These are phyloP conservation scores for Corythucha ciliata DNA, from an alignment of 2,888 invertebrate species.

Conservation along the genomic window DNA sequence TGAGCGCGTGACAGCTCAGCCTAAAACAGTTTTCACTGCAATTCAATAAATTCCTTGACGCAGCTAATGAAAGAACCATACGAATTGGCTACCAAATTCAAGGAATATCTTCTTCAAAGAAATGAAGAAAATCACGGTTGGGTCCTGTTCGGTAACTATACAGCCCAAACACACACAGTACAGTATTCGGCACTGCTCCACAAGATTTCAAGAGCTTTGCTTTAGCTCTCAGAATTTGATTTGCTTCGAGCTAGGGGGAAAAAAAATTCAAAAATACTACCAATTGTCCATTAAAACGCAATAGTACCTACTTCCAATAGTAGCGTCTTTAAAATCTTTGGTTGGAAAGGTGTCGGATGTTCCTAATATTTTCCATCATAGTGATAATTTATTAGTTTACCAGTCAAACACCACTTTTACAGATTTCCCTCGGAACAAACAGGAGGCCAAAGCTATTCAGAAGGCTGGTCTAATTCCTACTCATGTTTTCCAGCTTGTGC, in stretches of 20 bases:
- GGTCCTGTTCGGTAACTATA: conserved; percentile 25
- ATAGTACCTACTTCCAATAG: too few species aligned
- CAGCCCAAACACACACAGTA: not conserved
- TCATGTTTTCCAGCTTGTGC: conserved; percentile 46
- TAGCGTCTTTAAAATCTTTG: too few species aligned
- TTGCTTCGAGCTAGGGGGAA: too few species aligned
- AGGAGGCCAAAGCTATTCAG: conserved; percentile 44
- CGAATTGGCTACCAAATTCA: conserved; percentile 18
- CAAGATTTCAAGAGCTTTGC: not conserved
- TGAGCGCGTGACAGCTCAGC: not conserved
- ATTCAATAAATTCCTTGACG: not conserved
- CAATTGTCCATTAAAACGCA: too few species aligned
- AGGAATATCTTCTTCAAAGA: conserved; percentile 14
- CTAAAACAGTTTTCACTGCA: not conserved
- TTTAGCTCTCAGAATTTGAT: too few species aligned
- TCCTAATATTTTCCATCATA: too few species aligned
- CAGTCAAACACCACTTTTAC: too few species aligned
- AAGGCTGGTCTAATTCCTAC: conserved; percentile 46
- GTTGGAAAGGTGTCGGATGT: too few species aligned
- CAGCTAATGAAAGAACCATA: conserved; percentile 15
- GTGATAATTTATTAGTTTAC: too few species aligned
- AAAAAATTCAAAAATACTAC: too few species aligned
- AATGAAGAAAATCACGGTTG: conserved; percentile 22
- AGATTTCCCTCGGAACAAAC: conserved; percentile 44
- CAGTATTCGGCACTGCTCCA: not conserved